Evolutionary conservation across 2,113 vertebrate genomes (phyloP).

Genomic region (Anseranas semipalmata): DNA sequence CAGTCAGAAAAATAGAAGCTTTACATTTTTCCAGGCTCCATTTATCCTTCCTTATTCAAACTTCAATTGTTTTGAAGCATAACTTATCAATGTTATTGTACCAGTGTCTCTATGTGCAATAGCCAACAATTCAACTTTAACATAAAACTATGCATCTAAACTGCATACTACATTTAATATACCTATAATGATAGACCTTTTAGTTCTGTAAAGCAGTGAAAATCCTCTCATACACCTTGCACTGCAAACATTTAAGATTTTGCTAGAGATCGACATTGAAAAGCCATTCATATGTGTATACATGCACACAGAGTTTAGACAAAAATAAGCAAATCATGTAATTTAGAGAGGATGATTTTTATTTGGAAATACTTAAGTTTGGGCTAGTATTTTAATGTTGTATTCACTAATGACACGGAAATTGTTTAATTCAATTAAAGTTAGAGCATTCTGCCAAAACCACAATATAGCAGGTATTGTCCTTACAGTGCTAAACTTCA

Average conservation of each 20-base stretch:
- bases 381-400: not conserved
- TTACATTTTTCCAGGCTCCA: not conserved
- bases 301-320: not conserved
- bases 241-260: not conserved
- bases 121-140: not conserved
- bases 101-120: not conserved
- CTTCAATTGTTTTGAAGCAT: not conserved
- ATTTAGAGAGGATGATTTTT: not conserved
- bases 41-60: not conserved
- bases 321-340: not conserved
- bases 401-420: not conserved
- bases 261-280: not conserved
- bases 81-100: fast-evolving
- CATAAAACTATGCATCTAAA: not conserved
- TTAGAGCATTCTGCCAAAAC: not conserved
- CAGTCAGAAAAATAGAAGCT: not conserved
- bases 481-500: not conserved
- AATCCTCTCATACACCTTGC: not conserved
- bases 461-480: not conserved
- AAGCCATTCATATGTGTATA: not conserved
- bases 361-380: not conserved
- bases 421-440: not conserved
- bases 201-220: not conserved
- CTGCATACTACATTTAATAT: not conserved
- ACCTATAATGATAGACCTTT: not conserved